These are phyloP conservation scores for Tarsius wallacei DNA, from an alignment of 2,797 vertebrate genomes.

Conservation along the genomic window DNA sequence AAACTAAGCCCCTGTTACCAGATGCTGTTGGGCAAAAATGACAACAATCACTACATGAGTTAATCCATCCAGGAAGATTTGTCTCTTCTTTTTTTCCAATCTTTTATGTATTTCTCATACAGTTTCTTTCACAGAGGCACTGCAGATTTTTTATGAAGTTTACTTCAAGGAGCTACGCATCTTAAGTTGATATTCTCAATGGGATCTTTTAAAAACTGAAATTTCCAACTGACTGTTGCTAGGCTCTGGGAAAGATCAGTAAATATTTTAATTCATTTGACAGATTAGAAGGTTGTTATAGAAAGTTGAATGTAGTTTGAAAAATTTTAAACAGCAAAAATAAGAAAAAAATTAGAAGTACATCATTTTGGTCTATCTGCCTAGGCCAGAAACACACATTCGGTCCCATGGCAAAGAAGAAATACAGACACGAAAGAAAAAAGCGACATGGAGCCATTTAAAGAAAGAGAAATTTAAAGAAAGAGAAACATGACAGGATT, in stretches of 20 bases:
- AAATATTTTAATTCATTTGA: slow-evolving; percentile 19
- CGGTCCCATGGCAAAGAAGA: neutral
- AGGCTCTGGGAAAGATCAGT: neutral
- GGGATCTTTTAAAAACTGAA: slow-evolving; percentile 10
- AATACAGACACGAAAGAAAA: neutral
- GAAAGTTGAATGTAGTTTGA: neutral
- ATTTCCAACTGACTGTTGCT: neutral
- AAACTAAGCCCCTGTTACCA: neutral
- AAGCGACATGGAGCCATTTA: neutral
- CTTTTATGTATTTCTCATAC: neutral
- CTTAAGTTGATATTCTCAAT: neutral
- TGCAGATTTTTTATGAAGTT: neutral
- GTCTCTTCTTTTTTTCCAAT: neutral
- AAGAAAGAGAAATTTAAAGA: neutral
- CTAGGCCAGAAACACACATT: neutral
- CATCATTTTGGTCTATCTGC: neutral
- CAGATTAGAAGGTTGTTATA: neutral
- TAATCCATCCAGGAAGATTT: rapidly evolving
- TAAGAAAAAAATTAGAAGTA: neutral
- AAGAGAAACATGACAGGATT: neutral
- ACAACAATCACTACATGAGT: rapidly evolving
- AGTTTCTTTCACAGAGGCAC: neutral
- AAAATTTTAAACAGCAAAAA: neutral
- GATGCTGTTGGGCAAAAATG: neutral
- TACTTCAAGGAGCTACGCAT: neutral